Percentiles rank a stretch among this genome's conserved stretches.
Conservation (phyloP, 2,797 vertebrate genomes). For the Poliocrania exsul region DNA sequence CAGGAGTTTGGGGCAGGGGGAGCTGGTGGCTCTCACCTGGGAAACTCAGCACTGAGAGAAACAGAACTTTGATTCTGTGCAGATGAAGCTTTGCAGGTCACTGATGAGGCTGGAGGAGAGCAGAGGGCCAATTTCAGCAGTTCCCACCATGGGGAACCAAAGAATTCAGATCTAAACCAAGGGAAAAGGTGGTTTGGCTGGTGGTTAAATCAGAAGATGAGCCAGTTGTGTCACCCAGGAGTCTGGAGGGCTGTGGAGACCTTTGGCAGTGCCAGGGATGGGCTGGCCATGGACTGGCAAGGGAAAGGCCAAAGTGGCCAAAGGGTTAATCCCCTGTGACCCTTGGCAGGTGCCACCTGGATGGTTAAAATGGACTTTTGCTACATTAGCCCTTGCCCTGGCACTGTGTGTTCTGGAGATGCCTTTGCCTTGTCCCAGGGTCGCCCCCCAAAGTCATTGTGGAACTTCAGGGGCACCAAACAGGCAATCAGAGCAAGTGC, state of each 20-base stretch:
- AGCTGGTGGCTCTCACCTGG: not conserved
- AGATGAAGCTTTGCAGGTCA: not conserved
- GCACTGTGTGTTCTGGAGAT: not conserved
- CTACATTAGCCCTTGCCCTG: not conserved
- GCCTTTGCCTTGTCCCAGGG: accelerated
- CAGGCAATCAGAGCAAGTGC: accelerated
- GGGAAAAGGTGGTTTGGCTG: not conserved
- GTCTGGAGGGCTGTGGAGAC: not conserved
- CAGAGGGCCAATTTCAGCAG: not conserved
- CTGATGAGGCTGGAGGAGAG: accelerated
- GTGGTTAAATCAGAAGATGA: not conserved
- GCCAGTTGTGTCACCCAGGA: accelerated
- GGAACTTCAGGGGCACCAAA: not conserved
- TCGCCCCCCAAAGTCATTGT: accelerated
- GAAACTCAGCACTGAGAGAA: accelerated
- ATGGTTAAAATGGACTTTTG: not conserved
- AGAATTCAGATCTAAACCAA: not conserved
- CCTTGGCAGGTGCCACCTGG: not conserved
- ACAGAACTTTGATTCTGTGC: not conserved
- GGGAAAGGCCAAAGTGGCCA: accelerated
- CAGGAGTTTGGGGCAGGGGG: not conserved
- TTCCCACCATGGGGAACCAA: not conserved
- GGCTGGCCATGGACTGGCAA: not conserved
- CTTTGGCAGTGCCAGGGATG: not conserved
- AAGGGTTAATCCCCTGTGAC: not conserved